Percentiles rank a stretch among this genome's conserved stretches.
These are phyloP conservation scores for Oriolus oriolus DNA, from an alignment of 2,113 vertebrate genomes.

Conservation along the genomic window DNA sequence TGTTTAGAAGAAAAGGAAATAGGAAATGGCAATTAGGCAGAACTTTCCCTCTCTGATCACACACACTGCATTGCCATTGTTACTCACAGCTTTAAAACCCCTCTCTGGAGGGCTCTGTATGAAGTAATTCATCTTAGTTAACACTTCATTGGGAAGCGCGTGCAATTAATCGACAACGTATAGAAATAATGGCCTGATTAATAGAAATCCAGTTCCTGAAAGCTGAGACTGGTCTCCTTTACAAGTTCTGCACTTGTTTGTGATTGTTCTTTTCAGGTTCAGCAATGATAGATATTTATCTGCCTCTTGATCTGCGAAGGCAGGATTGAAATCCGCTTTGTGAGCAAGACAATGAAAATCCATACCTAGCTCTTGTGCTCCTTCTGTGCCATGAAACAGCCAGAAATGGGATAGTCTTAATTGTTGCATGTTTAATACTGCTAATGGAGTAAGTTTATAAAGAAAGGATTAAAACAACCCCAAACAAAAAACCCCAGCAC, in stretches of 20 bases:
- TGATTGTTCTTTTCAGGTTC: background rate
- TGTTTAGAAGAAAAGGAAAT: background rate
- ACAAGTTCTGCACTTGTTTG: background rate
- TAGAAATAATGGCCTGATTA: background rate
- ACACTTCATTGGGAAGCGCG: background rate
- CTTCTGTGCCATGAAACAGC: background rate
- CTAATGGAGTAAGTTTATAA: background rate
- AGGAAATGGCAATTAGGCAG: background rate
- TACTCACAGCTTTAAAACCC: background rate
- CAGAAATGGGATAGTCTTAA: background rate
- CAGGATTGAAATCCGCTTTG: background rate
- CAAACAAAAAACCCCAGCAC: background rate
- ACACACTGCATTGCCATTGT: background rate
- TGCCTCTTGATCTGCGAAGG: background rate
- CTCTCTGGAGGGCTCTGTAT: background rate
- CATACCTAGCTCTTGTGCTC: background rate
- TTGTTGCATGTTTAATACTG: background rate
- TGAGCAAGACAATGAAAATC: background rate
- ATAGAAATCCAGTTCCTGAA: background rate
- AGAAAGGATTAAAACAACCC: background rate
- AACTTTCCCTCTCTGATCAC: background rate
- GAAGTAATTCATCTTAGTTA: conserved; percentile 12
- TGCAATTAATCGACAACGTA: background rate
- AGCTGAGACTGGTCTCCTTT: background rate
- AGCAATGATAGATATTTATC: background rate